Evolutionary conservation across 2,797 vertebrate species (phyloP), one percentile per base, ranked within the genome.

Genomic region (Ptychadena robeensis): DNA sequence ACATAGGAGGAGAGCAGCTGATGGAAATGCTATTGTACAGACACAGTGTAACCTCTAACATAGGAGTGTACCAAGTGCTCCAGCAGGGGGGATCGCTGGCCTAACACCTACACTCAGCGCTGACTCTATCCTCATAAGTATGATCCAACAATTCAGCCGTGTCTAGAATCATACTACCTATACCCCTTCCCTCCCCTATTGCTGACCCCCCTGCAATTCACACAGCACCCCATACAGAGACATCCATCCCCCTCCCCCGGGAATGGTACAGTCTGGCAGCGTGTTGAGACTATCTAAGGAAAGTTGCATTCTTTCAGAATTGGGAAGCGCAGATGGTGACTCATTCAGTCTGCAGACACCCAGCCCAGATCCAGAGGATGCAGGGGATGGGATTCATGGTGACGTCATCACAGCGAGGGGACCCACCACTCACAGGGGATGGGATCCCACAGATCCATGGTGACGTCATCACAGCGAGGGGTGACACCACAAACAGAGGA

Each of bases 211-310:
- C 14, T 44, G 4, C 22, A 12, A 15, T 1, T 22, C 15, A 31
- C 12, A 10, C 18, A 11, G 4, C 6, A 6, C 1, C 2, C 8
- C 2, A 27, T 4, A 32, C 44, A 6, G 18, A 2, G 34, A 35
- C 6, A 25, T 8, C 0, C 35, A 22, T 12, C 37, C 30, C 32
- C 57, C 34, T 6, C 25, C 34, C 22, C 0, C 8, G 38, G 63
- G 4, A 34, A 68, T 88, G 87, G 87, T 88, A 15, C 44, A 34
- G 53, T 12, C 86, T 80, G 6, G 28, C 70, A 70, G 79, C 85
- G 72, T 79, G 86, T 81, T 76, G 61, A 85, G 87, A 79, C 87
- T 83, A 81, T 86, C 82, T 85, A 82, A 85, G 86, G 86, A 86
- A 86, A 87, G 86, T 86, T 86, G 53, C 86, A 85, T 78, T 78